Evolutionary conservation across 2,888 invertebrate genomes (phyloP).

Genomic region (Diplolepis rosae): DNA sequence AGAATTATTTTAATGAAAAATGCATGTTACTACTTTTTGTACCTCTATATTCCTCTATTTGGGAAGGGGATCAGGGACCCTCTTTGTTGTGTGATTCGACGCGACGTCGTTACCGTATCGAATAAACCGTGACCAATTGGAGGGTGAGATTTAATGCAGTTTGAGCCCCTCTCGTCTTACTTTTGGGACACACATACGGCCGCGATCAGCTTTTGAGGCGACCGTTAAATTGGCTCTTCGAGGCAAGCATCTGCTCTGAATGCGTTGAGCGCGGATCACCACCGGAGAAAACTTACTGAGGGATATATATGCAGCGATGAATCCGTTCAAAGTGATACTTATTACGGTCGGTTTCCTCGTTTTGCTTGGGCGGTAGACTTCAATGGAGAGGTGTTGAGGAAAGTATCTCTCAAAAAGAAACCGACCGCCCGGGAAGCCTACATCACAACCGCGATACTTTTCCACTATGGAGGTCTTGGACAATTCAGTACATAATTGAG

Average conservation of each 20-base stretch:
- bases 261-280: neutral
- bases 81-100: constrained; percentile 18
- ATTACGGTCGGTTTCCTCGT: neutral
- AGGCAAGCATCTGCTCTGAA: constrained; percentile 54
- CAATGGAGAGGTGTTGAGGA: constrained; percentile 23
- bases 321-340: constrained; percentile 28
- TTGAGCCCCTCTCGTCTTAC: neutral
- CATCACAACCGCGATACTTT: constrained; percentile 18
- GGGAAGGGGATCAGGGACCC: too few species aligned
- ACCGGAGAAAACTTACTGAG: neutral
- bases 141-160: constrained; percentile 27
- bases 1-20: too few species aligned
- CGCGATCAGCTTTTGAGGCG: constrained; percentile 57
- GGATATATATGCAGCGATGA: neutral
- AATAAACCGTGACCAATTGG: constrained; percentile 26
- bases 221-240: constrained; percentile 61
- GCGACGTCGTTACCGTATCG: constrained; percentile 18
- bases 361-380: neutral
- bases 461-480: constrained; percentile 13
- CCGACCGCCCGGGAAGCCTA: constrained; percentile 8
- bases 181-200: neutral
- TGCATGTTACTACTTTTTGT: too few species aligned
- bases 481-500: constrained; percentile 21
- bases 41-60: too few species aligned
- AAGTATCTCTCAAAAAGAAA: constrained; percentile 13